Percentiles rank a stretch among this genome's conserved stretches.
Conservation (phyloP, 2,797 vertebrate genomes). For the Urophycis tenuis region DNA sequence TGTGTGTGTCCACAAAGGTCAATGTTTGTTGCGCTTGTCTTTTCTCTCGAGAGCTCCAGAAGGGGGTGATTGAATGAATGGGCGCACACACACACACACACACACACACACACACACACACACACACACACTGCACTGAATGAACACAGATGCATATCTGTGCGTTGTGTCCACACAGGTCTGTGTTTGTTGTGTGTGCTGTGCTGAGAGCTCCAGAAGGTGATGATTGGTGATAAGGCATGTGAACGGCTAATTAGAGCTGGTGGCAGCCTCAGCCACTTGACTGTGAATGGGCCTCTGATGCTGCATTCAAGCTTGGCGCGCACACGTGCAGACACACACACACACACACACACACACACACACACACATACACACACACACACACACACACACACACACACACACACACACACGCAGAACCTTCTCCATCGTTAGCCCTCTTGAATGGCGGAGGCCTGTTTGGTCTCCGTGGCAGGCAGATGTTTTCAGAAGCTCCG, state of each 20-base stretch:
- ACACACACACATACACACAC: constrained; percentile 23
- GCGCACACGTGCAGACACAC: background rate
- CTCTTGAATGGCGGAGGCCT: constrained; percentile 16
- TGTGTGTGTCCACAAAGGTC: background rate
- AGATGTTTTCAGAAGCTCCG: constrained; percentile 6
- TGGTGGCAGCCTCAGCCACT: constrained; percentile 54
- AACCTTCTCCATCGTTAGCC: constrained; percentile 21
- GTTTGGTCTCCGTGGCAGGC: constrained; percentile 17
- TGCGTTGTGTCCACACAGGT: constrained; percentile 14
- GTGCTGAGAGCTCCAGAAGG: constrained; percentile 46
- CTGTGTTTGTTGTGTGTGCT: background rate
- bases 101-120: background rate
- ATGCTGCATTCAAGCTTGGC: constrained; percentile 50
- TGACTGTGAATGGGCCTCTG: constrained; percentile 60
- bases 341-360: constrained; percentile 21
- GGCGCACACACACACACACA: background rate
- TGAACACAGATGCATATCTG: background rate
- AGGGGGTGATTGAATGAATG: background rate
- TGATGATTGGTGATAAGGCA: constrained; percentile 60
- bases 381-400: constrained; percentile 25
- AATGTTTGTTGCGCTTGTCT: background rate
- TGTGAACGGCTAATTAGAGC: constrained; percentile 65
- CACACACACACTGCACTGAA: background rate
- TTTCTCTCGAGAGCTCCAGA: background rate
- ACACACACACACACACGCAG: background rate